These are phyloP conservation scores for Erythrocercus mccallii DNA, from an alignment of 2,113 vertebrate species.

Conservation along the genomic window DNA sequence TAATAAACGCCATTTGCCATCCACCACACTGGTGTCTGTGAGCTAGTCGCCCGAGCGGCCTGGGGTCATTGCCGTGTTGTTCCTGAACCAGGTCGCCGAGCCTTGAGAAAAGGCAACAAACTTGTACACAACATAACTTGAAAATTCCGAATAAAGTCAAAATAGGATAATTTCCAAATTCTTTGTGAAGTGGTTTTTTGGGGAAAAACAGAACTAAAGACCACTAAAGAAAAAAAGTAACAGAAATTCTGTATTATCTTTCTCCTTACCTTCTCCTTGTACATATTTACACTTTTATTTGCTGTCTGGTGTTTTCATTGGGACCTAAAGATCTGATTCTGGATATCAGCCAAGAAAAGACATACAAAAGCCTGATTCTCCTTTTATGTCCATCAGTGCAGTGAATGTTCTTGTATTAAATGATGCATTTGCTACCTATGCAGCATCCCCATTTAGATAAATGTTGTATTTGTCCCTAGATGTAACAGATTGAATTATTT, in stretches of 20 bases:
- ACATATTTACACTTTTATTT: background rate
- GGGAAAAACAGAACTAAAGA: fast-evolving
- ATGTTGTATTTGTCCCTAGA: background rate
- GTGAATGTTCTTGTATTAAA: background rate
- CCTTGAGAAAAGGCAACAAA: no score
- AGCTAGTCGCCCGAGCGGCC: no score
- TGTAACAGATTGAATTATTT: background rate
- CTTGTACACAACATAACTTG: background rate
- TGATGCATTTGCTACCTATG: background rate
- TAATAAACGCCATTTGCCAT: no score
- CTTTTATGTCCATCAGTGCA: background rate
- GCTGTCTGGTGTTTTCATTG: background rate
- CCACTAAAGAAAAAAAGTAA: background rate
- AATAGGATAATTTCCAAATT: background rate
- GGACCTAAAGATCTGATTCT: background rate
- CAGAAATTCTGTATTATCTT: background rate
- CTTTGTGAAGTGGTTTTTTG: background rate
- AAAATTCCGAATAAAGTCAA: background rate
- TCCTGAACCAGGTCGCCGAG: no score
- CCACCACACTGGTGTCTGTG: no score
- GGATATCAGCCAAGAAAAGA: background rate
- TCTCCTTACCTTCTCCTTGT: background rate
- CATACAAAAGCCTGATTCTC: background rate
- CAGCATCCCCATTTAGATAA: background rate
- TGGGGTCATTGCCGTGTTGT: no score